phyloP scores from a whole-genome alignment of 37 sponge, comb jelly and placozoan genomes.

The Beroe ovata region DNA sequence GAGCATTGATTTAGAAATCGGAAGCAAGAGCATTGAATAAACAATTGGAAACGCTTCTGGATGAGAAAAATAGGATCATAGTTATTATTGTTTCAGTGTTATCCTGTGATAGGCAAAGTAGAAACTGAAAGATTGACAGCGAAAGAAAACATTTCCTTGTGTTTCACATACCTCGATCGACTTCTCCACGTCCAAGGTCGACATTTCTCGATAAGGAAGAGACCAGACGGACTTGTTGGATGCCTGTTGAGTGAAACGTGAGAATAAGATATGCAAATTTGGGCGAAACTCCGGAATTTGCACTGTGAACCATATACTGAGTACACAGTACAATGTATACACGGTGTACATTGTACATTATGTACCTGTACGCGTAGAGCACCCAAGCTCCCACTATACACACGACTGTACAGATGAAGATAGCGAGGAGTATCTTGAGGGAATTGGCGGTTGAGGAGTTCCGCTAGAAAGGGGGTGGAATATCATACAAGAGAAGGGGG shows the following conservation, averaged over 20 bases:
- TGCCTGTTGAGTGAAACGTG: background rate
- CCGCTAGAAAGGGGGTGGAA: no score
- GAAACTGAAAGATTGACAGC: background rate
- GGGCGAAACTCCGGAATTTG: no score
- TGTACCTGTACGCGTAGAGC: constrained; percentile 56
- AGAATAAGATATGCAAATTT: no score
- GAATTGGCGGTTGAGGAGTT: constrained; percentile 2
- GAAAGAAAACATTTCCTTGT: constrained; percentile 37
- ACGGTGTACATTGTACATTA: background rate
- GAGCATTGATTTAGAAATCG: no score
- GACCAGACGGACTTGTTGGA: constrained; percentile 23
- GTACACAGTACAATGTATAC: background rate
- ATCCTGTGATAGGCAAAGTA: no score
- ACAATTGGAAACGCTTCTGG: no score
- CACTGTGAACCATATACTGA: no score
- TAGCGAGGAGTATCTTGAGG: constrained; percentile 8
- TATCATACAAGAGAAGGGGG: no score
- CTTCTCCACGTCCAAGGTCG: constrained; percentile 35
- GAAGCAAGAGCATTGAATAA: no score
- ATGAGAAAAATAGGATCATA: no score
- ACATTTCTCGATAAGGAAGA: constrained; percentile 62
- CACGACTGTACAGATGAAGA: constrained; percentile 33
- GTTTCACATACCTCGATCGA: constrained; percentile 24
- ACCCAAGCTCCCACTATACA: constrained; percentile 42
- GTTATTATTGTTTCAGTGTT: no score